Evolutionary conservation across 1,140 invertebrate species (phyloP), one percentile per base, ranked within the genome.

Genomic region (Drosophila varians): DNA sequence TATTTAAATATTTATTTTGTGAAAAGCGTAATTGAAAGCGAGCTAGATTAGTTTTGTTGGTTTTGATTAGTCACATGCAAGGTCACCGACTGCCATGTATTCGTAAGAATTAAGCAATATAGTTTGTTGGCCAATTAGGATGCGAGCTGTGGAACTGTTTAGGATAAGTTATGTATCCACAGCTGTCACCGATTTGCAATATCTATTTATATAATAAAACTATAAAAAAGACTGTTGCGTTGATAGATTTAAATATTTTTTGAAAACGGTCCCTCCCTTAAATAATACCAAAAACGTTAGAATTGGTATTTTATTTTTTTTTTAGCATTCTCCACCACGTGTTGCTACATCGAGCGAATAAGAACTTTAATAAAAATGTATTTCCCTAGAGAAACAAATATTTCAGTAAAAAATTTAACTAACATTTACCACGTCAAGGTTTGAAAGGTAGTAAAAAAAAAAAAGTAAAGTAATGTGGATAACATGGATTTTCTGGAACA

Each of bases 181-280:
- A 61, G 58, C 72, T 73, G 62, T 61, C 75, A 77, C 82, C 82
- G 55, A 87, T 49, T 62, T 70, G 80, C 80, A 84, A 87, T 84
- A 87, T 84, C 76, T 84, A 84, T 87, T 87, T 84, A 84, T 87
- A 84, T 86, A 84, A 83, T 84, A 86, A 84, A 74, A 73, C 43
- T 45, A 53, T 52, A 58, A 64, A 77, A 77, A 61, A 42, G 7
- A 21, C 14, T 53, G 43, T 36, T 57, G 55, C 60, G 45, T 21
- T 61, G 3, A 14, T 12, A 25, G 6, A 18, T 47, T 61, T 34
- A 45, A 68, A 68, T 19, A 23, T 18, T 31, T 47, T 16, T 60
- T 23, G 12, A 43, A 43, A 19, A 14, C 5, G 16, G 23, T 25
- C 31, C 46, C 21, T 45, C 55, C 23, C n/a, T 11, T 16, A n/a